Evolutionary conservation across 2,888 invertebrate species (phyloP).

Genomic region (Andrena trimmerana): DNA sequence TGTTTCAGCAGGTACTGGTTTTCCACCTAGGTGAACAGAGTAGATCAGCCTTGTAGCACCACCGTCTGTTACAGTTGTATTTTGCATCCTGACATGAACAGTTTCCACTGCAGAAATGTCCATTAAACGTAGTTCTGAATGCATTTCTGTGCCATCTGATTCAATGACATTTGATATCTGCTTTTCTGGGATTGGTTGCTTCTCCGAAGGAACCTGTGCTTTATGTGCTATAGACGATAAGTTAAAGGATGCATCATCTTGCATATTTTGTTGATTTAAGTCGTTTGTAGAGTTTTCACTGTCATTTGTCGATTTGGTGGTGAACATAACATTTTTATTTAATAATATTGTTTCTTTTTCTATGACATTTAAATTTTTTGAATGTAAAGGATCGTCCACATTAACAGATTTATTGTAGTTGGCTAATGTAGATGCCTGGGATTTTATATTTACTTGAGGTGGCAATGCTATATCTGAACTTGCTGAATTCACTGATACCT

Average conservation of each 20-base stretch:
- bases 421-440: neutral
- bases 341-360: neutral
- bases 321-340: neutral
- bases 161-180: constrained; percentile 2
- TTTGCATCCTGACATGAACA: constrained; percentile 83
- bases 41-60: constrained; percentile 88
- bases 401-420: constrained; percentile 10
- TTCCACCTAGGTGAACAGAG: constrained; percentile 92
- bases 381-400: constrained; percentile 11
- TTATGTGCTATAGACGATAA: constrained; percentile 4
- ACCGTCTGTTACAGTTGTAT: constrained; percentile 77
- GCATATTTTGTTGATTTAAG: neutral
- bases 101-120: constrained; percentile 64
- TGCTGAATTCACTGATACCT: neutral
- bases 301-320: neutral
- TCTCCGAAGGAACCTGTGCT: neutral
- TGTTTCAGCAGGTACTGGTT: constrained; percentile 92
- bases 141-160: constrained; percentile 3
- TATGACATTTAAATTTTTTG: neutral
- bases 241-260: constrained; percentile 8
- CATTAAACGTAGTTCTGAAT: constrained; percentile 59
- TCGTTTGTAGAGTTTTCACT: constrained; percentile 8
- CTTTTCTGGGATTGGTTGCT: neutral
- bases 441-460: neutral
- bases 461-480: neutral